Evolutionary conservation across 2,113 vertebrate genomes (phyloP), one percentile per base, ranked within the genome.

Genomic region (Halcyon senegalensis): DNA sequence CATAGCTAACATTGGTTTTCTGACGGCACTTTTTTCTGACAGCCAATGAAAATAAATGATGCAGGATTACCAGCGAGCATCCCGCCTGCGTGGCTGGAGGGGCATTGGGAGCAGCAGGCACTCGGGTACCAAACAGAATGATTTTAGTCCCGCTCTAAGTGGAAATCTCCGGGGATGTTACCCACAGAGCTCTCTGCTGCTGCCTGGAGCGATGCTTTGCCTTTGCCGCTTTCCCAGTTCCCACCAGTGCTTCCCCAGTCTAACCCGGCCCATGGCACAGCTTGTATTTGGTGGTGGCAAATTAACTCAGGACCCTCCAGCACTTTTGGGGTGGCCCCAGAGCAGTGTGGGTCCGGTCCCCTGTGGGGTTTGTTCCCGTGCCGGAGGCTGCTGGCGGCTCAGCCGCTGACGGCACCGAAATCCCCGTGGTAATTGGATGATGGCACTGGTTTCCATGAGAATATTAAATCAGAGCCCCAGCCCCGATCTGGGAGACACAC

Each of bases 341-440:
- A 4, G 4, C 43, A 11, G 14, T 0, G 5, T 24, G 90, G 67
- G 77, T 3, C 28, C 2, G 0, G 41, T 7, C 30, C 16, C 88
- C 89, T 72, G 58, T 13, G 53, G 43, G 58, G 14, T 83, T 96
- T 24, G 20, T 72, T 63, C 31, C 90, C 10, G 39, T 31, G 75
- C 48, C 2, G 3, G 76, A n/a, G 62, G 56, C 90, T 80, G 84
- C 84, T n/a, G 15, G 94, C 23, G 35, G 96, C 96, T 90, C 90
- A 53, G 95, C 96, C 90, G 97, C 98, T 94, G 97, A 82, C 96
- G 89, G 96, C 91, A 41, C 97, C 23, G 18, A 97, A 98, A 98
- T 96, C 95, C 97, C 98, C 89, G 83, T 94, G 97, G 93, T 97
- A 98, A 98, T 98, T 91, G 98, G 98, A 98, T 98, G 97, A 98